phyloP scores from a whole-genome alignment of 2,888 invertebrate genomes.

The Lycophotia porphyrea region DNA sequence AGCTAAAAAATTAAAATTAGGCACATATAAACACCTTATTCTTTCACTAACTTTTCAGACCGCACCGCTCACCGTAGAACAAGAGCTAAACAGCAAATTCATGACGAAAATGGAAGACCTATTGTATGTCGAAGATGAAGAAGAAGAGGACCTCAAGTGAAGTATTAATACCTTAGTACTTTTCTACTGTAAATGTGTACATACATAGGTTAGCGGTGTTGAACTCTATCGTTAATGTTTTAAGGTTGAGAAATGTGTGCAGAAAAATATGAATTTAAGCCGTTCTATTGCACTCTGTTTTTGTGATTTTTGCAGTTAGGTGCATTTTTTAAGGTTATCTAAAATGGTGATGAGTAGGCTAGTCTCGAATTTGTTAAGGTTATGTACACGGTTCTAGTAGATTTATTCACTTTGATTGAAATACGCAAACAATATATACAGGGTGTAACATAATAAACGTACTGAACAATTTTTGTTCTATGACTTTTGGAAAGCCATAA shows the following conservation, averaged over 20 bases:
- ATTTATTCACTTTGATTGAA: conserved; percentile 3
- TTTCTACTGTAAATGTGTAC: conserved; percentile 70
- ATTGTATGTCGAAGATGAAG: conserved; percentile 86
- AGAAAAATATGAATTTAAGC: conserved; percentile 20
- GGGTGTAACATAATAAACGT: background rate
- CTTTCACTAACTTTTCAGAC: conserved; percentile 70
- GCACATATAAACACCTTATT: conserved; percentile 7
- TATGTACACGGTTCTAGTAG: background rate
- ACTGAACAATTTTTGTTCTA: background rate
- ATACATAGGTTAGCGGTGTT: conserved; percentile 63
- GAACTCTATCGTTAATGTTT: conserved; percentile 44
- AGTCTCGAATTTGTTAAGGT: conserved; percentile 32
- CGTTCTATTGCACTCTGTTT: conserved; percentile 39
- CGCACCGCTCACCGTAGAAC: conserved; percentile 73
- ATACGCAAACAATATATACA: background rate
- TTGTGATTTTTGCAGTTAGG: conserved; percentile 25
- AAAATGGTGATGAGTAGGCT: conserved; percentile 17
- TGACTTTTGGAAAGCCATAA: background rate
- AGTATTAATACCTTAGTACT: conserved; percentile 36
- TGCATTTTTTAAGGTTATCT: conserved; percentile 35
- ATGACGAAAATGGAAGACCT: conserved; percentile 86
- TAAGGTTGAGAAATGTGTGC: conserved; percentile 51
- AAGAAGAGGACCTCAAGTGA: conserved; percentile 86
- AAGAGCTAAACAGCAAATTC: conserved; percentile 82
- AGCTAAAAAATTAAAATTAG: no score